Evolutionary conservation across 2,888 invertebrate species (phyloP), one percentile per base, ranked within the genome.

Genomic region (Andrena praecox): DNA sequence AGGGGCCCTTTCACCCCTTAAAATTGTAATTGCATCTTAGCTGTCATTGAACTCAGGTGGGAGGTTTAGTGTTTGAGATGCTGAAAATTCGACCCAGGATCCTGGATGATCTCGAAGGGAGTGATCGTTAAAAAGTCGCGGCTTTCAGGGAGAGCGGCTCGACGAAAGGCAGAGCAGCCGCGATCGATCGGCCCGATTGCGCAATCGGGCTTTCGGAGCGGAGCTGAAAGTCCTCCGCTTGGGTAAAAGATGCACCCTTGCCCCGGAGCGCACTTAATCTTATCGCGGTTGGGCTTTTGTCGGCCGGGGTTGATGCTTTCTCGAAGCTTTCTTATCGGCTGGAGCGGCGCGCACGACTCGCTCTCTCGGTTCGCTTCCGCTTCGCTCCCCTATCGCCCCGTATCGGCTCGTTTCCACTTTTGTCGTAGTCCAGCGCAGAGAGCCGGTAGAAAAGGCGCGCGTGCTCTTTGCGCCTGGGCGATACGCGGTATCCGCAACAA

Each of bases 241-340:
- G 35, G 42, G 59, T 75, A 76, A 72, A 80, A 68, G 86, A 84
- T 76, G 75, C 77, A 82, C 79, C 78, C 72, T 82, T 66, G 78
- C 79, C 80, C 74, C 66, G 70, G 50, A 68, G 72, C 70, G 82
- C 77, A 84, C 80, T 88, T 88, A 88, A 88, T 88, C 88, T 88
- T 88, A 88, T 88, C 88, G 78, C 68, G 68, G 62, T 16, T 60
- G 75, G 67, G 86, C 86, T 88, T 88, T 88, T 85, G 86, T 88
- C 88, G 87, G 83, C 54, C 63, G 66, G 42, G 85, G 72, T 77
- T 70, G 87, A 88, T 88, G 88, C 88, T 85, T 85, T 81, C 85
- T 78, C 81, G 77, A 63, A 85, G 86, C 84, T 85, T 80, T 85
- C 77, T 87, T 84, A 89, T 87, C 88, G 78, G 75, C 29, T 10